phyloP scores from a whole-genome alignment of 30 jellyfish, hydroid and myxozoan species.

The Turritopsis rubra region DNA sequence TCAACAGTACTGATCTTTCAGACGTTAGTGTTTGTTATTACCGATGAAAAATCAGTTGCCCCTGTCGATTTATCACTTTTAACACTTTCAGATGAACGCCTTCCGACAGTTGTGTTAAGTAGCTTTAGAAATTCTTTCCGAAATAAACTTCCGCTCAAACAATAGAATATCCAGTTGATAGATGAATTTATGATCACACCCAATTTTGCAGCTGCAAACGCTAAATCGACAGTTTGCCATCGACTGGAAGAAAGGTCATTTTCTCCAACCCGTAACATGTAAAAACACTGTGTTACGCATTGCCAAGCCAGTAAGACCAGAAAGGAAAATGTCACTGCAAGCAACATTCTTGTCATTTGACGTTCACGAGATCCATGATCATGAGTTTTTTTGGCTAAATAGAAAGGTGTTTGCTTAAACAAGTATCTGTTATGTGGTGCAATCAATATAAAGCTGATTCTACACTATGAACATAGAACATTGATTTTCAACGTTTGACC shows the following conservation, averaged over 20 bases:
- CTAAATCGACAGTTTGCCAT: constrained; percentile 49
- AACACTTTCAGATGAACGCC: background rate
- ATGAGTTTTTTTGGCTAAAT: background rate
- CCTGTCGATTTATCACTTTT: background rate
- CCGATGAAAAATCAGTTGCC: background rate
- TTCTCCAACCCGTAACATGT: constrained; percentile 59
- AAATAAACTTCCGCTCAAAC: constrained; percentile 55
- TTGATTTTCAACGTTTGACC: no score
- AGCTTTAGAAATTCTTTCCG: constrained; percentile 47
- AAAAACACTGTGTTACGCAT: constrained; percentile 72
- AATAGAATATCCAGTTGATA: constrained; percentile 65
- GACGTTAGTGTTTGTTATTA: background rate
- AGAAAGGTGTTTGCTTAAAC: no score
- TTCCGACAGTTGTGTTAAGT: background rate
- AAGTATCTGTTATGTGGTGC: no score
- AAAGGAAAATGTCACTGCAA: constrained; percentile 56
- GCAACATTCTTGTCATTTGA: constrained; percentile 53
- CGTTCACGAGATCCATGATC: constrained; percentile 50
- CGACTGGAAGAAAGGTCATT: constrained; percentile 8
- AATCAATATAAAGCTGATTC: no score
- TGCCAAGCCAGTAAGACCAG: constrained; percentile 80
- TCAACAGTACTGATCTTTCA: no score
- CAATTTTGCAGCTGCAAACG: constrained; percentile 67
- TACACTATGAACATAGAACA: no score
- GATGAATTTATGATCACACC: constrained; percentile 86